Base-by-base conservation (phyloP, 2,888 invertebrate species). In the Allygus modestus region DNA sequence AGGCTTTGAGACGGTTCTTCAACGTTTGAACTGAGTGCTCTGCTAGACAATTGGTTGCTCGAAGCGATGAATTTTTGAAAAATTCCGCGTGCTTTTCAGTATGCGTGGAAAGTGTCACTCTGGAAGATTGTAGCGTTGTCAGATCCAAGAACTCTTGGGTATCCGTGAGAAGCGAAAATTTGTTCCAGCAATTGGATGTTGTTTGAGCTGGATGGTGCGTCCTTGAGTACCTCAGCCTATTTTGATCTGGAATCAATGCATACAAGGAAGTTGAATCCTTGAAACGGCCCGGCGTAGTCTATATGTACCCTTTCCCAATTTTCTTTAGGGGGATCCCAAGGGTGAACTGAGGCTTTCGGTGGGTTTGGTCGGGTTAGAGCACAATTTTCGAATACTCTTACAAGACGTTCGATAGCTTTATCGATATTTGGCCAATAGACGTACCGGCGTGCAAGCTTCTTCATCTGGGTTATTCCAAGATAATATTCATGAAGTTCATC, bases 301-400 rank as follows among this genome's bases (percentile, higher is more conserved):
- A 88, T 87, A 43, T 89, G 89, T 1, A 89, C 84, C 41, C 88
- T 77, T 73, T 88, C 81, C 88, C 88, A 89, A 51, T 86, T 86
- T 20, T 85, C 81, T 23, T 86, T 84, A 23, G 88, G 88, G 71
- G 84, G 84, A 17, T 86, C 85, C 89, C 88, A 89, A 0, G 86
- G 87, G 69, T 88, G 88, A 15, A 87, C 54, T 5, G 87, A 84
- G 11, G 85, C 86, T 85, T 88, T 89, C 12, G 85, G 75, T 2
- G 88, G 88, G 65, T 84, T 87, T 46, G 85, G 84, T 75, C 86
- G 84, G 9, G 86, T 84, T 65, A 87, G 81, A 17, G 86, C 85
- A 85, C 89, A 89, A 0, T 84, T n/a, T 77, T 84, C 20, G 86
- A 88, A 89, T 17, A 83, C 51, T 82, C 85, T 83, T 9, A 88